Evolutionary conservation across 2,113 vertebrate species (phyloP).

Genomic region (Forbesichthys papilliferus): DNA sequence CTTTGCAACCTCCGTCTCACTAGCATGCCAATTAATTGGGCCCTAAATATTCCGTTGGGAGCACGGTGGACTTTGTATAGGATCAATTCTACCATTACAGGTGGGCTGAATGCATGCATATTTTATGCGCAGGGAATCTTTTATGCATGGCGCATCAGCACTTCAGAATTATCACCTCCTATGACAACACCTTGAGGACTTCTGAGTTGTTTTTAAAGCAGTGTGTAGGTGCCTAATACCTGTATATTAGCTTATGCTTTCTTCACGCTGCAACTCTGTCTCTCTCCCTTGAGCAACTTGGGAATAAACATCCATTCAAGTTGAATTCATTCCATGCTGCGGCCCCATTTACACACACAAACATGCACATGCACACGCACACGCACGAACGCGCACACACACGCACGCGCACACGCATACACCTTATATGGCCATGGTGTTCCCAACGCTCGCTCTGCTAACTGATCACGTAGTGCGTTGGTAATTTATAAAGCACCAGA

Average conservation of each 20-base stretch:
- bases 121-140: neutral
- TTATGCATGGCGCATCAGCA: neutral
- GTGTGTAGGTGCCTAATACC: neutral
- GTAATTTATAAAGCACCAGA: constrained; percentile 17
- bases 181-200: neutral
- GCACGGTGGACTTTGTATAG: constrained; percentile 21
- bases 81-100: constrained; percentile 35
- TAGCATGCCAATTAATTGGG: constrained; percentile 63
- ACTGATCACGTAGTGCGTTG: constrained; percentile 26
- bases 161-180: neutral
- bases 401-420: neutral
- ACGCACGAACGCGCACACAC: too few relatives aligned
- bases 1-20: constrained; percentile 59
- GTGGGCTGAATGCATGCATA: neutral
- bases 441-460: constrained; percentile 29
- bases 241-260: too few relatives aligned
- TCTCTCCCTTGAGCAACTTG: constrained; percentile 11
- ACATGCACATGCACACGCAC: neutral
- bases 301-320: constrained; percentile 13
- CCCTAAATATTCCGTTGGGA: constrained; percentile 40
- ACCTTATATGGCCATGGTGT: constrained; percentile 16
- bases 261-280: neutral
- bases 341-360: neutral
- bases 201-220: constrained; percentile 1
- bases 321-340: constrained; percentile 13